Evolutionary conservation across 2,797 vertebrate species (phyloP), one percentile per base, ranked within the genome.

Genomic region (Melanotaenia pygmaea): DNA sequence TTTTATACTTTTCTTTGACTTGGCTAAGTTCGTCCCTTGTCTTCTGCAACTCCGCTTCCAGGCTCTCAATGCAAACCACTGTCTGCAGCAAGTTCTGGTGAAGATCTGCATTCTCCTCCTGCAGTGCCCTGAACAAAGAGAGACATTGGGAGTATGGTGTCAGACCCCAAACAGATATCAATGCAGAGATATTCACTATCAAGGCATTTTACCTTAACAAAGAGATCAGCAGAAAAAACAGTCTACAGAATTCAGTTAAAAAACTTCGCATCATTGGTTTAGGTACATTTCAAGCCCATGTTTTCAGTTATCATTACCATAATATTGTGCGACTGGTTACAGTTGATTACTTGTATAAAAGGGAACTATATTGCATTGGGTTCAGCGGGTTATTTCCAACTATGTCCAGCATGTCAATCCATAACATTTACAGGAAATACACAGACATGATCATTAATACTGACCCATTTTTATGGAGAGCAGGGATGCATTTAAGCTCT

Each of bases 41-140:
- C 32, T 88, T 89, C 76, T 94, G 90, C 66, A 95, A 34, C 85
- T 95, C 94, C 4, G 50, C 79, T 82, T 95, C 94, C 74, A 95
- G 87, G 77, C 91, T 94, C 85, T 95, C 94, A 8, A 95, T 95
- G 84, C 94, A 94, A 57, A 94, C 89, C 63, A 94, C 90, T 0
- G 88, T 94, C 88, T 94, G 93, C 78, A 94, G 66, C 76, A 95
- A 54, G 73, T 94, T 94, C 84, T 94, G 93, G 32, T 94, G 94
- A 40, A 95, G 91, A 77, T 94, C 93, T 8, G 86, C 64, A 66
- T 94, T 95, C 80, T 94, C 91, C 45, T 94, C 92, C 83, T 92
- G 91, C 76, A 95, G 70, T 4, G 71, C 85, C 77, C 94, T 95
- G 83, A 82, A 67, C 51, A 78, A 64, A 75, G 57, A 72, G 22